A percentile compares a stretch with the other conserved stretches of the same genome.
These are phyloP conservation scores for Andrena bicolor DNA, from an alignment of 2,888 invertebrate genomes.

Conservation along the genomic window DNA sequence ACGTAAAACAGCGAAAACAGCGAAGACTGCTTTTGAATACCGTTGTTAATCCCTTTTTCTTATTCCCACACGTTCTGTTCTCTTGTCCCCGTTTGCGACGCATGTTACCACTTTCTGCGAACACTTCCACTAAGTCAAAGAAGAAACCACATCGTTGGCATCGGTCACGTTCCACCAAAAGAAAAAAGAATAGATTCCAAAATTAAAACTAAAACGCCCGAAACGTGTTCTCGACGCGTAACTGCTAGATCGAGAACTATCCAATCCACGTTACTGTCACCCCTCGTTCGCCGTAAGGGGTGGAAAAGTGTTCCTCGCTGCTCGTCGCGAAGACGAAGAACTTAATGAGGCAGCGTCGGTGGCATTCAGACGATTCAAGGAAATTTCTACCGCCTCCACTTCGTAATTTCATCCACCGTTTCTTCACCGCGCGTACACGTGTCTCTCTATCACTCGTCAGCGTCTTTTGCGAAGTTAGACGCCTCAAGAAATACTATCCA, in stretches of 20 bases:
- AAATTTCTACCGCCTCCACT: slow-evolving; percentile 39
- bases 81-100: neutral
- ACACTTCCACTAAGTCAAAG: slow-evolving; percentile 22
- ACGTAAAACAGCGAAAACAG: slow-evolving; percentile 36
- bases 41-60: slow-evolving; percentile 43
- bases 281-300: neutral
- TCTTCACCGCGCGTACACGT: slow-evolving; percentile 29
- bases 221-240: neutral
- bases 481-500: slow-evolving; percentile 6
- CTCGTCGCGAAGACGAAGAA: slow-evolving; percentile 51
- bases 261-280: slow-evolving; percentile 1
- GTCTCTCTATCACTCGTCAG: neutral
- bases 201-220: neutral
- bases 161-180: neutral
- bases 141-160: neutral
- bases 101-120: slow-evolving; percentile 23
- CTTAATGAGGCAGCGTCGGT: slow-evolving; percentile 62
- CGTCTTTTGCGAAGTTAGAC: neutral
- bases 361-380: slow-evolving; percentile 54
- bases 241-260: slow-evolving; percentile 22
- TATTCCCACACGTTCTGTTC: neutral
- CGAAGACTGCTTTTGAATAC: slow-evolving; percentile 42
- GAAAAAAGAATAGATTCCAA: neutral
- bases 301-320: slow-evolving; percentile 31
- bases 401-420: slow-evolving; percentile 55